A percentile compares a stretch with the other conserved stretches of the same genome.
phyloP scores from a whole-genome alignment of 2,888 invertebrate species.

The Ochropleura plecta region DNA sequence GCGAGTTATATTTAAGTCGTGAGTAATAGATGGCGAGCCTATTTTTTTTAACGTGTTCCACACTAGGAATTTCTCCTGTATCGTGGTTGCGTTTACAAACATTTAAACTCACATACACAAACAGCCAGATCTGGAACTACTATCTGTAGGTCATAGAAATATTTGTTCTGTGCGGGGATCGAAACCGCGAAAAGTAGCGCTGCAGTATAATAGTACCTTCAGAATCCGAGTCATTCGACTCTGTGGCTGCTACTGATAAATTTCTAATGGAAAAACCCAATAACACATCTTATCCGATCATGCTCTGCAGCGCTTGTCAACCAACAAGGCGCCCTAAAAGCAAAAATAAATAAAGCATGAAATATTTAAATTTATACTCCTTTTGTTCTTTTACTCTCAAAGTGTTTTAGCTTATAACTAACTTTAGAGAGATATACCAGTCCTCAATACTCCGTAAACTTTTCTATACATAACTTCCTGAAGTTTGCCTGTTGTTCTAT shows the following conservation, averaged over 20 bases:
- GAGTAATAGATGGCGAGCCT: neutral
- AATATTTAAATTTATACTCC: too few relatives aligned
- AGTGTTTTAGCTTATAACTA: neutral
- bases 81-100: too few relatives aligned
- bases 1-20: neutral
- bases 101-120: too few relatives aligned
- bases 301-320: neutral
- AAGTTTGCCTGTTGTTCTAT: neutral
- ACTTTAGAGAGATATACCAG: neutral
- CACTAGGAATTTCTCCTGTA: too few relatives aligned
- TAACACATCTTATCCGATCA: neutral
- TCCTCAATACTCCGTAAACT: neutral
- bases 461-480: neutral
- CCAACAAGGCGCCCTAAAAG: neutral
- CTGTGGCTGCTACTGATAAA: neutral
- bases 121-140: too few relatives aligned
- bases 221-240: too few relatives aligned
- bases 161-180: too few relatives aligned
- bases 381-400: neutral
- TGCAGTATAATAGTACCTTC: too few relatives aligned
- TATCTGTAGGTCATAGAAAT: too few relatives aligned
- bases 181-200: too few relatives aligned
- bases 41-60: neutral
- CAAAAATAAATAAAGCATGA: neutral
- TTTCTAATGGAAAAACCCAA: neutral